Evolutionary conservation across 1,140 invertebrate genomes (phyloP).

Genomic region (Caerostris extrusa): DNA sequence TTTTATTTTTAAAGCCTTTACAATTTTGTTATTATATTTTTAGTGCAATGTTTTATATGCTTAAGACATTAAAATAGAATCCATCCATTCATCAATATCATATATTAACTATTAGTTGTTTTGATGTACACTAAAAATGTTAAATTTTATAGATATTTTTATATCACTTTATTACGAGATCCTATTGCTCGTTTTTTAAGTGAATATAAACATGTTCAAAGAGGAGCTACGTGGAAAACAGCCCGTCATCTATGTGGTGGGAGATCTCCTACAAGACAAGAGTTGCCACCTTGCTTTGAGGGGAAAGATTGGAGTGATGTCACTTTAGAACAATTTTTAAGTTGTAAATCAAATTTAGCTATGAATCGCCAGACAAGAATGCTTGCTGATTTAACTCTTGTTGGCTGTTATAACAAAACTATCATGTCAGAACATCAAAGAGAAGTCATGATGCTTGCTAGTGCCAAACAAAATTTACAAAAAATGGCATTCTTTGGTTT

Average conservation of each 20-base stretch:
- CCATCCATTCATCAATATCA: too few species aligned
- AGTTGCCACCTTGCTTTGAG: conserved; percentile 84
- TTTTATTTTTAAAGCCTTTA: too few species aligned
- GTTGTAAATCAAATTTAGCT: conserved; percentile 95
- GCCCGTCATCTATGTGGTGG: conserved; percentile 94
- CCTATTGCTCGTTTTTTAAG: conserved; percentile 94
- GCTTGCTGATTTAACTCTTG: conserved; percentile 95
- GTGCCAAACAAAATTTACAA: conserved; percentile 96
- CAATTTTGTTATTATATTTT: too few species aligned
- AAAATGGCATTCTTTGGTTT: conserved; percentile 98
- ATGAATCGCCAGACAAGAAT: conserved; percentile 98
- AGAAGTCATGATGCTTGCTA: conserved; percentile 92
- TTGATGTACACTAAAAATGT: too few species aligned
- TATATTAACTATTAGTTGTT: too few species aligned
- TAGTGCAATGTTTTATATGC: too few species aligned
- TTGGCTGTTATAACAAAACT: conserved; percentile 96
- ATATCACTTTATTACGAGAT: conserved; percentile 96
- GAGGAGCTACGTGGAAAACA: conserved; percentile 97
- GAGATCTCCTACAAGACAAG: conserved; percentile 87
- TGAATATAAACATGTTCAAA: conserved; percentile 96
- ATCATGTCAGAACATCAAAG: conserved; percentile 86
- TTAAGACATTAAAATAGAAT: too few species aligned
- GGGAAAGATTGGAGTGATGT: conserved; percentile 85
- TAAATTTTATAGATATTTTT: conserved; percentile 89
- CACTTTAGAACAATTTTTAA: conserved; percentile 91